Percentiles rank a stretch among this genome's conserved stretches.
These are phyloP conservation scores for Ondatra zibethicus DNA, from an alignment of 2,113 vertebrate genomes.

Conservation along the genomic window DNA sequence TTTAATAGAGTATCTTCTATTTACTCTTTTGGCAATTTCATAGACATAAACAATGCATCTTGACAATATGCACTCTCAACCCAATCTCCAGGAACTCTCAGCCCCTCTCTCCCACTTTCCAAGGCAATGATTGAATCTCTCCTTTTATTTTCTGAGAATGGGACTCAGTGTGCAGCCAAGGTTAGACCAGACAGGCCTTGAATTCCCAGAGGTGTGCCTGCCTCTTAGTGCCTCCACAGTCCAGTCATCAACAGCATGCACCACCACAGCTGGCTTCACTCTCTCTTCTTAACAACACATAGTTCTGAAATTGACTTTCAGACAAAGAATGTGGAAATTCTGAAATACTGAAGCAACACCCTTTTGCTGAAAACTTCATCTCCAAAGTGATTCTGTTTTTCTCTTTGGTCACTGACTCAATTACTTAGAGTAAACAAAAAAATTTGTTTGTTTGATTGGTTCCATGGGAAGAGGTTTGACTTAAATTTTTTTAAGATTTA, in stretches of 20 bases:
- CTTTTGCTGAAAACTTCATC: not conserved
- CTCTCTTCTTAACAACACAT: not conserved
- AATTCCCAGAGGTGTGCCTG: not conserved
- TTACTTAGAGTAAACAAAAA: conserved; percentile 14
- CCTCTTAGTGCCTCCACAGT: not conserved
- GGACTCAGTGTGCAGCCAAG: not conserved
- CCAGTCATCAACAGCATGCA: not conserved
- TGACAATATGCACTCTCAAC: too few relatives aligned
- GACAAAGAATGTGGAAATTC: not conserved
- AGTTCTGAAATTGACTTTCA: not conserved
- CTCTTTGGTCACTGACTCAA: not conserved
- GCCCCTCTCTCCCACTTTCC: too few relatives aligned
- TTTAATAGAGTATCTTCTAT: too few relatives aligned
- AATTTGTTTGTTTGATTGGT: not conserved
- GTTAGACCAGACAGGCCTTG: not conserved
- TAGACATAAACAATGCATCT: too few relatives aligned
- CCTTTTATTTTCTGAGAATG: too few relatives aligned
- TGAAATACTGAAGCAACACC: not conserved
- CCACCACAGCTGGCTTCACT: not conserved
- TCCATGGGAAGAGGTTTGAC: not conserved
- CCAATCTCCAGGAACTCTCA: too few relatives aligned
- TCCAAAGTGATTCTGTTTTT: not conserved
- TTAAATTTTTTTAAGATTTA: conserved; percentile 8
- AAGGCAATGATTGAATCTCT: too few relatives aligned
- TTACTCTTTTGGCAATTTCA: too few relatives aligned